Conservation (phyloP, 2,797 vertebrate species). For the Acanthurus lineatus region DNA sequence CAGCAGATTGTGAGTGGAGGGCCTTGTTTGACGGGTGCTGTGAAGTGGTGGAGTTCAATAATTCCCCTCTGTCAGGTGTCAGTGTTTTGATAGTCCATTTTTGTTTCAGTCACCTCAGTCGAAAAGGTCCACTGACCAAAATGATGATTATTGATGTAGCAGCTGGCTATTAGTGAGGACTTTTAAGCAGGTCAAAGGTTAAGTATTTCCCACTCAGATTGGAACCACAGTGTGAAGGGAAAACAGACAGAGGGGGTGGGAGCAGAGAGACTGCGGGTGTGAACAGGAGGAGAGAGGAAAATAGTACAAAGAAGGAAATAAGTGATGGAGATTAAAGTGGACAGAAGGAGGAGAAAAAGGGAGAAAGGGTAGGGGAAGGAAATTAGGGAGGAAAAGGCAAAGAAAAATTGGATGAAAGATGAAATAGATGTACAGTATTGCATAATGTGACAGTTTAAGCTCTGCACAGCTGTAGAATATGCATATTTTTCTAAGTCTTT, state of each 20-base stretch:
- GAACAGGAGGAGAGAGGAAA: not conserved
- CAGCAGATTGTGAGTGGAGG: not conserved
- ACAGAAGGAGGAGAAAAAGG: not conserved
- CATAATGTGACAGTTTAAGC: not conserved
- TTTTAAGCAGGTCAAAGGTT: slow-evolving; percentile 48
- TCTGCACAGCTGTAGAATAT: too few species aligned
- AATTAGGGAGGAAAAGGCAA: not conserved
- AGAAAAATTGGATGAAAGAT: not conserved
- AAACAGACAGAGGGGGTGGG: not conserved
- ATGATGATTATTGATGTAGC: slow-evolving; percentile 42
- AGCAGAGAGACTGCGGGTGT: too few species aligned
- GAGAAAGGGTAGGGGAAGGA: not conserved
- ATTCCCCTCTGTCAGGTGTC: slow-evolving; percentile 18
- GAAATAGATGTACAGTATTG: not conserved
- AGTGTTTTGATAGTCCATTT: slow-evolving; percentile 54
- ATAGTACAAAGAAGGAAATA: not conserved
- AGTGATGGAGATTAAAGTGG: not conserved
- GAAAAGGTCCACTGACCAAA: slow-evolving; percentile 35
- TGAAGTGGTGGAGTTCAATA: slow-evolving; percentile 27
- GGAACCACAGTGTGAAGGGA: not conserved
- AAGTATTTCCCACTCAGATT: slow-evolving; percentile 26
- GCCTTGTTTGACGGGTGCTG: slow-evolving; percentile 18
- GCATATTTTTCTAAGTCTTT: too few species aligned
- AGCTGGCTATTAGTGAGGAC: slow-evolving; percentile 17
- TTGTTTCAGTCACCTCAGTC: slow-evolving; percentile 36